phyloP scores from a whole-genome alignment of 2,797 vertebrate genomes.

The Phalanger gymnotis region DNA sequence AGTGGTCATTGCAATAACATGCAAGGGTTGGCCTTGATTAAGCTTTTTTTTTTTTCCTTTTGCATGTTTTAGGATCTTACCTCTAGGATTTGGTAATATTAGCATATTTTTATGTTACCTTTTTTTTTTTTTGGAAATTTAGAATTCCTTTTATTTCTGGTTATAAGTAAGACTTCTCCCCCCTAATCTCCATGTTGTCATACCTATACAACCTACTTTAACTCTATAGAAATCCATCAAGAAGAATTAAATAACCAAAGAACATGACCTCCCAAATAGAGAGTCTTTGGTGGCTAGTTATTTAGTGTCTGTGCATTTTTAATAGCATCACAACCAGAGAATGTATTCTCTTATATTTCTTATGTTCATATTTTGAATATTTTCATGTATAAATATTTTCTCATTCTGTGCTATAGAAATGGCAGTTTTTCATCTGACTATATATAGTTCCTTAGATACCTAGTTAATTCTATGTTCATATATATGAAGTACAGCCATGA shows the following conservation, averaged over 20 bases:
- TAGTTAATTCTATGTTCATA: slow-evolving; percentile 8
- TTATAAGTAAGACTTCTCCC: not conserved
- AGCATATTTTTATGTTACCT: not conserved
- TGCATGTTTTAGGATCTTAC: not conserved
- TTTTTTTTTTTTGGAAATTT: not conserved
- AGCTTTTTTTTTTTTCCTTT: not conserved
- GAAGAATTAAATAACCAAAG: not conserved
- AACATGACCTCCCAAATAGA: not conserved
- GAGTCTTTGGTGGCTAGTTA: not conserved
- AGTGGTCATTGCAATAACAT: not conserved
- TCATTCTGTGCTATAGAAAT: slow-evolving; percentile 28
- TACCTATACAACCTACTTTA: not conserved
- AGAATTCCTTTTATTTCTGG: not conserved
- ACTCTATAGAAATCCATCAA: not conserved
- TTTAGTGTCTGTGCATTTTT: not conserved
- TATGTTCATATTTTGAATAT: slow-evolving; percentile 49
- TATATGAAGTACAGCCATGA: not conserved
- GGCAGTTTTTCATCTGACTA: slow-evolving; percentile 35
- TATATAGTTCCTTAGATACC: not conserved
- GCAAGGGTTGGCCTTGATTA: not conserved
- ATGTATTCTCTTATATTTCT: slow-evolving; percentile 15
- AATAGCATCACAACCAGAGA: not conserved
- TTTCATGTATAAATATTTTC: too few species aligned
- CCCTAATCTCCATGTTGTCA: not conserved
- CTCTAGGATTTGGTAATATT: not conserved